Evolutionary conservation across 2,797 vertebrate genomes (phyloP), one percentile per base, ranked within the genome.

Genomic region (Tapirus indicus): DNA sequence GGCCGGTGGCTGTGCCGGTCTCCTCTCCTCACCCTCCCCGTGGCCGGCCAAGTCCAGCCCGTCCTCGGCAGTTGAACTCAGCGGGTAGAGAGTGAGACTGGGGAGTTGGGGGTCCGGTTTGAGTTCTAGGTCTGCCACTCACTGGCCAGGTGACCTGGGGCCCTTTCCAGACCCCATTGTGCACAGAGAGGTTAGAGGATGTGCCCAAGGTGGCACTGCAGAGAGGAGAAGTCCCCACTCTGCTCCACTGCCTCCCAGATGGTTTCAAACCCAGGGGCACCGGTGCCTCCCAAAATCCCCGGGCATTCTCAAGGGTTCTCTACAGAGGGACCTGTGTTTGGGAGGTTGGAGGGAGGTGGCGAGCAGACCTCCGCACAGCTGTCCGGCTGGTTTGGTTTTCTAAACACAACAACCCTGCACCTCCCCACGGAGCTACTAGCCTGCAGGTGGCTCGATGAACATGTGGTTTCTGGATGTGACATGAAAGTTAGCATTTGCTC

Each of bases 391-490:
- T 74, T 38, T 18, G 78, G 7, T 7, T 79, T 84, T 79, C 90
- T 54, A 62, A 79, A 35, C 49, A 69, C 79, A 71, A 4, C 29
- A 47, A 54, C 38, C n/a, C 62, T 0, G 52, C 32, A 1, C 83
- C 78, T 52, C 88, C 95, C 93, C 54, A 18, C 49, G 18, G 87
- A 38, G 80, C 54, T 44, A 1, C 17, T 12, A 68, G 71, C 69
- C 94, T 0, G 20, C 96, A 72, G 93, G 91, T 80, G 94, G 94
- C 86, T 74, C 0, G 44, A 13, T 8, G 94, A 75, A 69, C 72
- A 41, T 54, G 92, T 49, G 60, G 93, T 92, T 95, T 90, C 96
- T 95, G 91, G 88, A 92, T 17, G 85, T 23, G 88, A 96, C 92
- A 74, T 38, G 74, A 80, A 91, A 94, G 95, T 44, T 12, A 83